Base-by-base conservation (phyloP, 2,888 invertebrate species). In the Pediacus dermestoides region DNA sequence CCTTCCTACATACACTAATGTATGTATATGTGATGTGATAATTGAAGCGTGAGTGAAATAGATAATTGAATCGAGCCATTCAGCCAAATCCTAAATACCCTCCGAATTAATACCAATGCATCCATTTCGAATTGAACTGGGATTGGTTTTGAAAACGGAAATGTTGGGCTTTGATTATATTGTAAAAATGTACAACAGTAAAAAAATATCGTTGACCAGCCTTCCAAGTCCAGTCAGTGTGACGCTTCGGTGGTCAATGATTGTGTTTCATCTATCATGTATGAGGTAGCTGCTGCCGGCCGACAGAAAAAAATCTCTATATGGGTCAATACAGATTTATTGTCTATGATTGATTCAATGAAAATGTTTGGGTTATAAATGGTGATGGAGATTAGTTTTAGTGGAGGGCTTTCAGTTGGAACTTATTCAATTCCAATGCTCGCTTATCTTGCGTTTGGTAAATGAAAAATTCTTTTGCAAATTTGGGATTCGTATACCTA, bases 241-340 rank as follows among this genome's bases (percentile, higher is more conserved):
- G 53, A 62, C 53, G 67, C 64, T 65, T 58, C 55, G 58, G 50
- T 63, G 63, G 52, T 54, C 62, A 57, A 35, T 61, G 57, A 67
- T 67, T 67, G 66, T 66, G 57, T 64, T 65, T 63, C 57, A 58
- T 60, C 65, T 58, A 55, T 66, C 64, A 66, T 66, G 66, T 65
- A 64, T 63, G 61, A 56, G 55, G n/a, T n/a, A n/a, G n/a, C n/a
- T 32, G n/a, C 6, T 7, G 6, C 6, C 21, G 21, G 21, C 21
- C 6, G n/a, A n/a, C 21, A 7, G 45, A 38, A 21, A 21, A n/a
- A n/a, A n/a, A n/a, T n/a, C n/a, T n/a, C n/a, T n/a, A n/a, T n/a
- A n/a, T n/a, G n/a, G n/a, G n/a, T n/a, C n/a, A n/a, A n/a, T n/a
- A n/a, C n/a, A n/a, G n/a, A n/a, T n/a, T n/a, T n/a, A n/a, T n/a